Evolutionary conservation across 2,797 vertebrate genomes (phyloP).

Genomic region (Halcyon chelicuti): DNA sequence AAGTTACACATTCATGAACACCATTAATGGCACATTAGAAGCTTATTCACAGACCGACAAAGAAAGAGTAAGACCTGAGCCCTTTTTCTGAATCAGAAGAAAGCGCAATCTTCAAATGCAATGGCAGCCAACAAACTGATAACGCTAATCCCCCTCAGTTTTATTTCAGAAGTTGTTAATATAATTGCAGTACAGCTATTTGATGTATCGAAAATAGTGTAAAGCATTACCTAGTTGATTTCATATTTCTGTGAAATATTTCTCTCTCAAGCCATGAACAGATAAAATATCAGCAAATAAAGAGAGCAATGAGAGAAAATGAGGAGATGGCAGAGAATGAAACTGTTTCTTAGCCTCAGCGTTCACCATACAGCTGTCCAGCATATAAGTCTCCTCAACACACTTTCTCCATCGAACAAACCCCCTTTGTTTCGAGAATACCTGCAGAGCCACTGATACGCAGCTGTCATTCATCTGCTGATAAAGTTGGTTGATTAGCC

Average conservation of each 20-base stretch:
- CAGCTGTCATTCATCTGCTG: neutral
- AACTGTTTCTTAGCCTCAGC: neutral
- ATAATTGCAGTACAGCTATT: neutral
- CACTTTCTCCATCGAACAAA: neutral
- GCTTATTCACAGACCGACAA: neutral
- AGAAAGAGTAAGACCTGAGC: neutral
- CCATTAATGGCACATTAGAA: neutral
- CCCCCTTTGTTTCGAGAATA: neutral
- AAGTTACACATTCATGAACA: neutral
- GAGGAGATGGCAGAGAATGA: neutral
- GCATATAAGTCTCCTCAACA: neutral
- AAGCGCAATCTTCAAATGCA: neutral
- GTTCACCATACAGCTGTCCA: neutral
- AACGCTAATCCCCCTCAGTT: neutral
- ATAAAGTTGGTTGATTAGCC: neutral
- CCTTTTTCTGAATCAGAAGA: neutral
- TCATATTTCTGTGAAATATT: neutral
- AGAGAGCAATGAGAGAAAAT: neutral
- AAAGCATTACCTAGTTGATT: neutral
- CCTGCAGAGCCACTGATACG: neutral
- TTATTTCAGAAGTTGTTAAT: neutral
- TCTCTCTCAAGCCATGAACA: neutral
- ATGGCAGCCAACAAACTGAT: neutral
- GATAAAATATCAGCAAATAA: neutral
- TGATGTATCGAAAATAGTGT: neutral